Evolutionary conservation across 2,888 invertebrate genomes (phyloP).

Genomic region (Lasioglossum marginatum): DNA sequence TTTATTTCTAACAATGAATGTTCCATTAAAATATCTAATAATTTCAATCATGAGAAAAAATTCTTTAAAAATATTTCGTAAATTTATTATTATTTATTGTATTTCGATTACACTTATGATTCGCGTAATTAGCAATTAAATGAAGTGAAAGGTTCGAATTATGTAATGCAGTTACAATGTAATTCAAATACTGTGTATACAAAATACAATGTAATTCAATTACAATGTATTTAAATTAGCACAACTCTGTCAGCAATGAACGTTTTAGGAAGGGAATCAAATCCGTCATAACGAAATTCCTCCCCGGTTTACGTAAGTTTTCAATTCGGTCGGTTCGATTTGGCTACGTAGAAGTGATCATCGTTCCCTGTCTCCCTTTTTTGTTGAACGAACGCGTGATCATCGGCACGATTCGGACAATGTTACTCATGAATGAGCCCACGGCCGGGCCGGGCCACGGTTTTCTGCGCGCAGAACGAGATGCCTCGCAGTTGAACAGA

Average conservation of each 20-base stretch:
- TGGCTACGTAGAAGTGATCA: neutral
- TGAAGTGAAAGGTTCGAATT: no score
- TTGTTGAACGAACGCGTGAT: conserved; percentile 26
- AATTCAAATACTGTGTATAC: no score
- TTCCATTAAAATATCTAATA: conserved; percentile 2
- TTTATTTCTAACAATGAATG: conserved; percentile 18
- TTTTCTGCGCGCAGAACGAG: conserved; percentile 63
- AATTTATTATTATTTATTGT: no score
- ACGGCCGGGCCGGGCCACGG: conserved; percentile 38
- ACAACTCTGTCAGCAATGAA: neutral
- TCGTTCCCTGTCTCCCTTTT: neutral
- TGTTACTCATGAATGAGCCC: conserved; percentile 68
- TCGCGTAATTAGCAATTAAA: no score
- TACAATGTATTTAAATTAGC: no score
- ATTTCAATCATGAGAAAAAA: neutral
- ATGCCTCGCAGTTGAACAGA: conserved; percentile 13
- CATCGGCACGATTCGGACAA: conserved; percentile 17
- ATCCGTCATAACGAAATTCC: neutral
- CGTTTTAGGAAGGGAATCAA: neutral
- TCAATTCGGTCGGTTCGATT: neutral
- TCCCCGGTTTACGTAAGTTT: neutral
- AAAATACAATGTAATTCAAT: no score
- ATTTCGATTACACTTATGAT: no score
- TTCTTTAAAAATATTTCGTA: neutral
- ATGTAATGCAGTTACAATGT: no score